A percentile compares a stretch with the other conserved stretches of the same genome.
These are phyloP conservation scores for Drusus annulatus DNA, from an alignment of 1,140 invertebrate species.

Conservation along the genomic window DNA sequence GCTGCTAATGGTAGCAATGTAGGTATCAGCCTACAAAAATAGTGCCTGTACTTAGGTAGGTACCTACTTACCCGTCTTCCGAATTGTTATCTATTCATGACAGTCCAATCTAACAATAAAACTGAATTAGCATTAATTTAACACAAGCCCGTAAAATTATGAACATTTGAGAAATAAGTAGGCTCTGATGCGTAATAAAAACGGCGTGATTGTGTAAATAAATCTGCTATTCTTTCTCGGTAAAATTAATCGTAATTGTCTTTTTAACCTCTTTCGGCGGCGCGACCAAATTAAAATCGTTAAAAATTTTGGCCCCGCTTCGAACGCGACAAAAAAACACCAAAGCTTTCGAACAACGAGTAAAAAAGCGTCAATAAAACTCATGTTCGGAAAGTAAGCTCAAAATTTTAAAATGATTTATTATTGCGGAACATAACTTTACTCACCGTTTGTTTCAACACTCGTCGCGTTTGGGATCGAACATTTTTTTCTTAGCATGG, in stretches of 20 bases:
- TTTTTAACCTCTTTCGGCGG: slow-evolving; percentile 35
- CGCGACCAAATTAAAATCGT: slow-evolving; percentile 34
- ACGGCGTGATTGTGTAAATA: slow-evolving; percentile 29
- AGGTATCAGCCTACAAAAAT: no score
- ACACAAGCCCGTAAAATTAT: background rate
- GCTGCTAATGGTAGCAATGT: no score
- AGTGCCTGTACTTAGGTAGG: no score
- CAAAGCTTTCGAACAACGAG: background rate
- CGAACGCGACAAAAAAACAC: background rate
- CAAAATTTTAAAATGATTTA: background rate
- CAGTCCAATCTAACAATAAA: background rate
- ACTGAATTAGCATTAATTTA: background rate
- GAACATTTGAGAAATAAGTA: slow-evolving; percentile 14
- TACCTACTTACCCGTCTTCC: no score
- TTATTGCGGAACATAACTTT: background rate
- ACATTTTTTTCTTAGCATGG: slow-evolving; percentile 26
- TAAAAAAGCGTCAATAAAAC: background rate
- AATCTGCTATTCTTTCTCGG: slow-evolving; percentile 22
- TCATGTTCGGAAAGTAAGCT: background rate
- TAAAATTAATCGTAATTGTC: slow-evolving; percentile 37
- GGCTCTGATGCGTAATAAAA: slow-evolving; percentile 23
- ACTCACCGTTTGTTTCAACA: background rate
- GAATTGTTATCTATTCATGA: background rate
- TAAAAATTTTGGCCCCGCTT: slow-evolving; percentile 24
- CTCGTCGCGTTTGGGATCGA: background rate